Evolutionary conservation across 1,140 invertebrate species (phyloP), one percentile per base, ranked within the genome.

Genomic region (Thalassaphorura encarpata): DNA sequence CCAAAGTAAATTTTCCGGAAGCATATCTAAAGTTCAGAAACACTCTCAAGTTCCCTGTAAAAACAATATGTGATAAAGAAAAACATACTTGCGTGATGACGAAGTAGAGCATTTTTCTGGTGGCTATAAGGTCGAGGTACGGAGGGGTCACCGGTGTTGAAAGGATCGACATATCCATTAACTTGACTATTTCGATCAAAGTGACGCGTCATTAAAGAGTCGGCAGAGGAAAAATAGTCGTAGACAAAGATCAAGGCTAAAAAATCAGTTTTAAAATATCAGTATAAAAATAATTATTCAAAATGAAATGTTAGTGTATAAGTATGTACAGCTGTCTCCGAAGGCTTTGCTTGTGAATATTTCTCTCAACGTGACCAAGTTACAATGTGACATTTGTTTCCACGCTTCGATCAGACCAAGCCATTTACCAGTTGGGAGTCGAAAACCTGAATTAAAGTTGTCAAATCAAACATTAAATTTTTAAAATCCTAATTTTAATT

Each of bases 341-440:
- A 97, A 97, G 33, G 85, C 84, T 75, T 94, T 94, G 31, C 93
- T 96, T 13, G 89, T 90, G 72, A 97, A 97, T 52, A 91, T 87
- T 73, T 96, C 90, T 69, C 87, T 79, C 36, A 97, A 75, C 62
- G 87, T 82, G 40, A 96, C 88, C 58, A 97, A 79, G 77, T 96
- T 96, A 62, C 91, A 86, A 75, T 96, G 92, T 63, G 84, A 81
- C 21, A 97, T 74, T 71, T 89, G 86, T 69, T 93, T 93, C 93
- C 94, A 97, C 75, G 85, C 80, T 60, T 96, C 91, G 33, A 92
- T 84, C 48, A 88, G 69, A 8, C 84, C 76, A 74, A 89, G 85
- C 69, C 83, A 88, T 69, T 93, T 91, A 27, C 84, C 84, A 66
- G 85, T 88, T 55, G 83, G 80, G 50, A 90, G 72, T 16, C 87